phyloP scores from a whole-genome alignment of 2,888 invertebrate species.

The Odontocerum albicorne region DNA sequence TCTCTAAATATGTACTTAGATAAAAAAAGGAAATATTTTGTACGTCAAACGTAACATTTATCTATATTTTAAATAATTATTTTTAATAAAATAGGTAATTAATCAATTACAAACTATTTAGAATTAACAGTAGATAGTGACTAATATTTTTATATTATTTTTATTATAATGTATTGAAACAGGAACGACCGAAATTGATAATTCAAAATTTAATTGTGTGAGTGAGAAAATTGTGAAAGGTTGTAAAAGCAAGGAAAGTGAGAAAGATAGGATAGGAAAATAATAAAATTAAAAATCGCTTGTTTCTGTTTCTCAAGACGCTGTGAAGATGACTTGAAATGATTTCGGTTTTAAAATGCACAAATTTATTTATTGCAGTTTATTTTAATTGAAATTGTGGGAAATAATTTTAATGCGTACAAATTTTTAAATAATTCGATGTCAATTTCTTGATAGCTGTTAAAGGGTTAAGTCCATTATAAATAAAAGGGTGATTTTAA shows the following conservation, averaged over 20 bases:
- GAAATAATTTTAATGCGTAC: too few species aligned
- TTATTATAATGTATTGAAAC: conserved; percentile 17
- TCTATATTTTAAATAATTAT: conserved; percentile 5
- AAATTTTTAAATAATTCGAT: too few species aligned
- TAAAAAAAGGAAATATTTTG: conserved; percentile 5
- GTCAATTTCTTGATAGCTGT: too few species aligned
- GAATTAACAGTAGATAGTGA: conserved; percentile 3
- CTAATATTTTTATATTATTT: conserved; percentile 5
- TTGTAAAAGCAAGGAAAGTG: conserved; percentile 1
- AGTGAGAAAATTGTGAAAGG: background rate
- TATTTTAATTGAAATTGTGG: too few species aligned
- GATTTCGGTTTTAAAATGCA: conserved; percentile 21
- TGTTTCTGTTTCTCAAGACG: conserved; percentile 56
- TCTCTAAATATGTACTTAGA: too few species aligned
- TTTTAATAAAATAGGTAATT: conserved; percentile 8
- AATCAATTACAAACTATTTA: conserved; percentile 5
- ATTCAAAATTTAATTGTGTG: conserved; percentile 8
- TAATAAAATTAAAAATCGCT: conserved; percentile 50
- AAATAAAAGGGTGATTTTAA: too few species aligned
- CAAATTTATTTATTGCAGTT: conserved; percentile 32
- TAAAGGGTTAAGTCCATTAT: too few species aligned
- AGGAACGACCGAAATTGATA: conserved; percentile 29
- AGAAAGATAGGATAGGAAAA: conserved; percentile 4
- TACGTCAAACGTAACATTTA: conserved; percentile 18
- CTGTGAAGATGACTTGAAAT: conserved; percentile 42